Percentiles rank a stretch among this genome's conserved stretches.
Conservation (phyloP, 2,888 invertebrate species). For the Agriopis aurantiaria region DNA sequence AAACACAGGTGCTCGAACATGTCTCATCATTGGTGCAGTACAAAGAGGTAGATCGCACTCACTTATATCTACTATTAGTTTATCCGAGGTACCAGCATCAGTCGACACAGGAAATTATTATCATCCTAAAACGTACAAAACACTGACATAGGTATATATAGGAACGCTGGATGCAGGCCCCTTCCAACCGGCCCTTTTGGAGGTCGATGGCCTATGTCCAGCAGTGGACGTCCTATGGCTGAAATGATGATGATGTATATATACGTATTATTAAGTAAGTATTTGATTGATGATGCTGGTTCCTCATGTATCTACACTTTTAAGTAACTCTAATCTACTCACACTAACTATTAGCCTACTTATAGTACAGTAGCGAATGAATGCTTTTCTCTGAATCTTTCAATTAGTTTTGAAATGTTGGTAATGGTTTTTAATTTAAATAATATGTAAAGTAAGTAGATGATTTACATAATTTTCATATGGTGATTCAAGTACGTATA, state of each 20-base stretch:
- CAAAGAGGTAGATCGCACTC: slow-evolving; percentile 68
- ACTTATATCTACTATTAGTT: slow-evolving; percentile 14
- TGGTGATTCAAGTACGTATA: slow-evolving; percentile 1
- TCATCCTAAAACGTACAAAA: background rate
- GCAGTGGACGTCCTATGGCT: too few relatives aligned
- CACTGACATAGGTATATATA: too few relatives aligned
- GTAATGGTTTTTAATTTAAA: background rate
- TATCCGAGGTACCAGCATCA: slow-evolving; percentile 20
- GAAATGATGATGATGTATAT: too few relatives aligned
- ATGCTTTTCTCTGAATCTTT: background rate
- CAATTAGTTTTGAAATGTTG: background rate
- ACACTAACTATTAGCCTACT: background rate
- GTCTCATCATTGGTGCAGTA: slow-evolving; percentile 64
- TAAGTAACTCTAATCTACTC: background rate
- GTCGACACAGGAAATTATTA: background rate
- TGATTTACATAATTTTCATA: background rate
- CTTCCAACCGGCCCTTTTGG: too few relatives aligned
- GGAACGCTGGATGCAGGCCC: too few relatives aligned
- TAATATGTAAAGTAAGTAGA: background rate
- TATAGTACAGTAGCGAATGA: background rate
- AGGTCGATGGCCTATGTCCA: too few relatives aligned
- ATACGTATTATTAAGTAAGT: background rate
- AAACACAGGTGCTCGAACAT: slow-evolving; percentile 60
- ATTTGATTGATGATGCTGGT: slow-evolving; percentile 7
- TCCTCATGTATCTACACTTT: slow-evolving; percentile 1